Evolutionary conservation across 2,797 vertebrate species (phyloP).

Genomic region (Takifugu ocellatus): DNA sequence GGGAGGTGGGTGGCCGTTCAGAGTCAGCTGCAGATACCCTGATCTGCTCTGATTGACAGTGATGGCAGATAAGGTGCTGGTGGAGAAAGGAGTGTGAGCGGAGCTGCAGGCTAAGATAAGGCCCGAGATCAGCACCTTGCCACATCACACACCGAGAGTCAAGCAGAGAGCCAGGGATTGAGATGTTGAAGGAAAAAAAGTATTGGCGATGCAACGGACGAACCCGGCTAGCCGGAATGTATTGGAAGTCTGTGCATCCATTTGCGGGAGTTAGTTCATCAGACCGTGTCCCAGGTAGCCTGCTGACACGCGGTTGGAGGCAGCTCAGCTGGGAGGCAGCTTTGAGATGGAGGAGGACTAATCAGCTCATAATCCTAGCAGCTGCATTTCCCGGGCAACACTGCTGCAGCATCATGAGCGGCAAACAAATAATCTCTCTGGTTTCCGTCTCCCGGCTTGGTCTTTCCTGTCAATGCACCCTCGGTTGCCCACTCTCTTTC

Average conservation of each 20-base stretch:
- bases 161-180: conserved; percentile 56
- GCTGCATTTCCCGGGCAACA: conserved; percentile 70
- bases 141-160: conserved; percentile 52
- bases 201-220: conserved; percentile 56
- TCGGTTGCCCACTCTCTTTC: conserved; percentile 3
- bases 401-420: conserved; percentile 66
- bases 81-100: conserved; percentile 67
- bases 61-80: conserved; percentile 73
- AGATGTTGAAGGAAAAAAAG: conserved; percentile 60
- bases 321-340: conserved; percentile 24
- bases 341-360: conserved; percentile 58
- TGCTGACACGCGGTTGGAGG: conserved; percentile 42
- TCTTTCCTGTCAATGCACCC: conserved; percentile 30
- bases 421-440: conserved; percentile 54
- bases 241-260: conserved; percentile 33
- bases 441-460: conserved; percentile 33
- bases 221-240: conserved; percentile 45
- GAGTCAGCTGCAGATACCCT: conserved; percentile 68
- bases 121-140: conserved; percentile 71
- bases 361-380: conserved; percentile 72
- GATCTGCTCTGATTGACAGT: conserved; percentile 76
- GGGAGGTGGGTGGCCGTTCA: conserved; percentile 25
- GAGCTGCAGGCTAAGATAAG: conserved; percentile 75
- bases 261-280: conserved; percentile 35
- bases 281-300: conserved; percentile 56